These are phyloP conservation scores for Tenrec ecaudatus DNA, from an alignment of 2,113 vertebrate species.

Conservation along the genomic window DNA sequence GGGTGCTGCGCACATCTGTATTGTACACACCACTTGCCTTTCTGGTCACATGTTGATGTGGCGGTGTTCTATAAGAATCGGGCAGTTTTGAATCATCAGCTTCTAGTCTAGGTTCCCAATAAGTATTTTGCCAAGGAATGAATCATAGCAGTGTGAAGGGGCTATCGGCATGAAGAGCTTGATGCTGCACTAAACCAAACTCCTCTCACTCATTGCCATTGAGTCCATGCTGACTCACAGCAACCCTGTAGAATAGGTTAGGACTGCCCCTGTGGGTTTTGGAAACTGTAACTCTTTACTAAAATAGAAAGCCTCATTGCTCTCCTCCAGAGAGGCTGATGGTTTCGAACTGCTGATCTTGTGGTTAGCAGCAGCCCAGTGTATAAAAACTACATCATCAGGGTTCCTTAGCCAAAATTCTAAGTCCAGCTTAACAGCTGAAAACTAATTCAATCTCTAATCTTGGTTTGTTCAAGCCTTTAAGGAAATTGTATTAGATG, in stretches of 20 bases:
- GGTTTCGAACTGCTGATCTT: no score
- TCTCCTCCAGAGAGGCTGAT: no score
- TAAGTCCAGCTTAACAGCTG: neutral
- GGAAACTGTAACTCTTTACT: no score
- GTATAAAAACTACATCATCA: no score
- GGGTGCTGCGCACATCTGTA: neutral
- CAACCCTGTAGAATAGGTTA: no score
- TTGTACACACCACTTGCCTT: neutral
- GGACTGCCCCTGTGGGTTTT: no score
- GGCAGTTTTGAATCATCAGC: neutral
- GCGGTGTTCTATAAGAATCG: neutral
- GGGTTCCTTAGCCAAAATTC: neutral
- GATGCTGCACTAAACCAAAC: no score
- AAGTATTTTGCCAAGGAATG: neutral
- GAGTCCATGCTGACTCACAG: no score
- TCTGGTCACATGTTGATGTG: neutral
- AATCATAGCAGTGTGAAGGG: neutral
- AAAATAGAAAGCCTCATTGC: no score
- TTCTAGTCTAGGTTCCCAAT: neutral
- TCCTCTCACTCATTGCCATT: no score
- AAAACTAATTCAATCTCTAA: conserved; percentile 8
- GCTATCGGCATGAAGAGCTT: neutral
- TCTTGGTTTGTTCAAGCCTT: neutral
- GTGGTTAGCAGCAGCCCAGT: no score
- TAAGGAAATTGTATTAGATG: conserved; percentile 12